Evolutionary conservation across 2,888 invertebrate genomes (phyloP).

Genomic region (Drosophila seclusa): DNA sequence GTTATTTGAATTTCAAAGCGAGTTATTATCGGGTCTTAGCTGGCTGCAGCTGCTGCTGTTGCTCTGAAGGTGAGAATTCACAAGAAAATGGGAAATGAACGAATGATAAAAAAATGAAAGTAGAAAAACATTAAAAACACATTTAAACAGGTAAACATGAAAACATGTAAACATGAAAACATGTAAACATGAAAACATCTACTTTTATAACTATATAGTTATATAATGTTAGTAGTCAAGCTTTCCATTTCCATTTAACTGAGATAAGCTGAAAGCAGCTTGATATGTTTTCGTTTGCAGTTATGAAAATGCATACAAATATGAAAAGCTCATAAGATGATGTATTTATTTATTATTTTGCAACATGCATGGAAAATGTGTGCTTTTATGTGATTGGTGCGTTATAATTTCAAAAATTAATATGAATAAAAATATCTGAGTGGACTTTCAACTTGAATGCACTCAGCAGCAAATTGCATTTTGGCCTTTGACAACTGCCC

Average conservation of each 20-base stretch:
- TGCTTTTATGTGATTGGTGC: background rate
- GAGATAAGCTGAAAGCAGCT: background rate
- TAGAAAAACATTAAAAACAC: background rate
- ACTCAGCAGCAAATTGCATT: background rate
- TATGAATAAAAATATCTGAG: background rate
- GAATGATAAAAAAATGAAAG: background rate
- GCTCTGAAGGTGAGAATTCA: conserved; percentile 5
- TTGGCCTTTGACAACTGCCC: background rate
- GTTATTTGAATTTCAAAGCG: conserved; percentile 17
- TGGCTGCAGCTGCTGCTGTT: background rate
- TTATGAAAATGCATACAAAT: background rate
- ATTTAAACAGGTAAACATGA: background rate
- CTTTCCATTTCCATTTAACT: background rate
- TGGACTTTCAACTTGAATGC: background rate
- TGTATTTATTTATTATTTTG: background rate
- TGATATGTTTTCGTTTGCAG: background rate
- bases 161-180: background rate
- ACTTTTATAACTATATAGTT: background rate
- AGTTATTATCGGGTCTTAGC: conserved; percentile 14
- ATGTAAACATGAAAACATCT: background rate
- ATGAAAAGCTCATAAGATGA: background rate
- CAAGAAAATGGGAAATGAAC: conserved; percentile 6
- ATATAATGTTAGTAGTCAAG: background rate
- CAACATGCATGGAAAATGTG: background rate
- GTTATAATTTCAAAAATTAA: background rate